These are phyloP conservation scores for Erpobdella octoculata DNA, from an alignment of 2,888 invertebrate species.

Conservation along the genomic window DNA sequence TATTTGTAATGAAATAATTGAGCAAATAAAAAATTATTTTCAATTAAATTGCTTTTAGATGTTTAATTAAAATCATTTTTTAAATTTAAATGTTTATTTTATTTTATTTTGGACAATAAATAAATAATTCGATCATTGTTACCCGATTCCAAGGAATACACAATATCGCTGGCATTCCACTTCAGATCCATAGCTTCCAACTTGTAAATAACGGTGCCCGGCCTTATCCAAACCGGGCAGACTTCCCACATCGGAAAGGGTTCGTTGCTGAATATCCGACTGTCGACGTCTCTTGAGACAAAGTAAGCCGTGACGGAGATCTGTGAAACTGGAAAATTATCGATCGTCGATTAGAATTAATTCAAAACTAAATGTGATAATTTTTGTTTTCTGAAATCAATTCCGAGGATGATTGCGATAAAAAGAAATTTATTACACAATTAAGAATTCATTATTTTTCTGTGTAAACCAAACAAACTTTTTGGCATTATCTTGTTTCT, in stretches of 20 bases:
- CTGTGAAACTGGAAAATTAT: constrained; percentile 19
- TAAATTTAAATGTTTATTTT: too few relatives aligned
- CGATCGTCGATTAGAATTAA: background rate
- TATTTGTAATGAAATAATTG: too few relatives aligned
- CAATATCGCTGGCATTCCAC: constrained; percentile 26
- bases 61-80: too few relatives aligned
- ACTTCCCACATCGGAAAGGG: constrained; percentile 33
- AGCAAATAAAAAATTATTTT: too few relatives aligned
- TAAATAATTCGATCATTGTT: background rate
- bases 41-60: too few relatives aligned
- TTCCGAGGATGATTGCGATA: too few relatives aligned
- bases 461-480: too few relatives aligned
- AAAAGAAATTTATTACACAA: too few relatives aligned
- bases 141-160: constrained; percentile 35
- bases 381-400: too few relatives aligned
- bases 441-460: too few relatives aligned
- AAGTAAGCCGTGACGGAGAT: constrained; percentile 29
- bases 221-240: constrained; percentile 35
- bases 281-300: constrained; percentile 24
- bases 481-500: too few relatives aligned
- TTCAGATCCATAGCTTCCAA: constrained; percentile 29
- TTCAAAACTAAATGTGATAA: background rate
- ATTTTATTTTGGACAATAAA: too few relatives aligned
- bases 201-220: constrained; percentile 32
- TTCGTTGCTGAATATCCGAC: constrained; percentile 32